Evolutionary conservation across 2,888 invertebrate species (phyloP).

Genomic region (Stenotaenia linearis): DNA sequence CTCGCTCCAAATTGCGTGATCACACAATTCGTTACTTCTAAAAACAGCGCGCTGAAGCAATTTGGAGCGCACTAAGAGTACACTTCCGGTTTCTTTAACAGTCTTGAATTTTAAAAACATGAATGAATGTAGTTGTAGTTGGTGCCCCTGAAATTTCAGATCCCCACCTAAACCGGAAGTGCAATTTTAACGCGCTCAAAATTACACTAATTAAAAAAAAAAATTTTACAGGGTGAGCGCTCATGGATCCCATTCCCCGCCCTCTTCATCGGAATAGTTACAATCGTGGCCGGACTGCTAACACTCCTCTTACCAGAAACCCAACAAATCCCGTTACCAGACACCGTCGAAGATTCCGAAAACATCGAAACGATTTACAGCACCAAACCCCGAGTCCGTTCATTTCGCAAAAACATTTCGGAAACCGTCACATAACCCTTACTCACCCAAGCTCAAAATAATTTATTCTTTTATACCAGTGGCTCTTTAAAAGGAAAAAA

Average conservation of each 20-base stretch:
- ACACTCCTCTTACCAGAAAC: constrained; percentile 36
- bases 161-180: too few species aligned
- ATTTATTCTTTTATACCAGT: background rate
- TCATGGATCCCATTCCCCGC: constrained; percentile 34
- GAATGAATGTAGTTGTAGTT: too few species aligned
- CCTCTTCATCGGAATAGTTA: constrained; percentile 33
- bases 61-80: too few species aligned
- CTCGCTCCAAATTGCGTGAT: too few species aligned
- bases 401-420: constrained; percentile 2
- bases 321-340: constrained; percentile 34
- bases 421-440: constrained; percentile 29
- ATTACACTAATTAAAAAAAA: background rate
- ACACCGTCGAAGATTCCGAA: constrained; percentile 34
- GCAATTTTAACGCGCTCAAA: too few species aligned
- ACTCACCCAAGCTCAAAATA: background rate
- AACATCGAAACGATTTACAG: constrained; percentile 29
- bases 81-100: too few species aligned
- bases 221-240: constrained; percentile 32
- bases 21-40: too few species aligned
- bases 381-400: background rate
- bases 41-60: too few species aligned
- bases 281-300: constrained; percentile 32
- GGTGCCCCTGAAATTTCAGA: too few species aligned
- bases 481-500: background rate
- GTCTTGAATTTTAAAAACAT: too few species aligned